phyloP scores from a whole-genome alignment of 2,888 invertebrate genomes.

The Athetis lepigone region DNA sequence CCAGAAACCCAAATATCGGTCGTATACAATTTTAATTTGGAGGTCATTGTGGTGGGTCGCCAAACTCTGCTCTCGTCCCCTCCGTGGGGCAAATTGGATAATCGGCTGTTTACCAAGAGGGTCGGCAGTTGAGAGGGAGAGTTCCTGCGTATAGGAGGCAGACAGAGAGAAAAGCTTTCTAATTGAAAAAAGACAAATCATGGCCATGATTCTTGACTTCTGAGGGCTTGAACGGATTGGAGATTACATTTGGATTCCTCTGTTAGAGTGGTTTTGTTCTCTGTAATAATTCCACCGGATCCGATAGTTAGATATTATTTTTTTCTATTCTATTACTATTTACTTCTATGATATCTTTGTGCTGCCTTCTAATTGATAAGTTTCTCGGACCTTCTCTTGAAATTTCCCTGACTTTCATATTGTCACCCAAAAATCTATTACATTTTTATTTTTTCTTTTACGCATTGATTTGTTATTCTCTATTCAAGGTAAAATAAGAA shows the following conservation, averaged over 20 bases:
- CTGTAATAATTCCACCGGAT: too few relatives aligned
- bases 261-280: background rate
- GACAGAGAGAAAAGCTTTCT: constrained; percentile 49
- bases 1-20: constrained; percentile 47
- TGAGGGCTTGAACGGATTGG: background rate
- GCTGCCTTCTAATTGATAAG: too few relatives aligned
- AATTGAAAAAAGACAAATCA: constrained; percentile 27
- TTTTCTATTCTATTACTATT: too few relatives aligned
- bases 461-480: too few relatives aligned
- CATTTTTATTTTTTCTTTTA: too few relatives aligned
- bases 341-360: too few relatives aligned
- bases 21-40: constrained; percentile 53
- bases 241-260: background rate
- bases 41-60: constrained; percentile 53
- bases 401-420: too few relatives aligned
- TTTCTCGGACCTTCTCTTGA: too few relatives aligned
- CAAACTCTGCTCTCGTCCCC: constrained; percentile 60
- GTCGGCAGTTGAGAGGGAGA: constrained; percentile 45
- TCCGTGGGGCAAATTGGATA: constrained; percentile 59
- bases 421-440: too few relatives aligned
- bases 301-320: too few relatives aligned
- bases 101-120: constrained; percentile 55
- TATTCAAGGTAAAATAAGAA: too few relatives aligned
- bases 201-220: constrained; percentile 1
- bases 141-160: constrained; percentile 23